A percentile compares a stretch with the other conserved stretches of the same genome.
These are phyloP conservation scores for Caranx ignobilis DNA, from an alignment of 2,113 vertebrate species.

Conservation along the genomic window DNA sequence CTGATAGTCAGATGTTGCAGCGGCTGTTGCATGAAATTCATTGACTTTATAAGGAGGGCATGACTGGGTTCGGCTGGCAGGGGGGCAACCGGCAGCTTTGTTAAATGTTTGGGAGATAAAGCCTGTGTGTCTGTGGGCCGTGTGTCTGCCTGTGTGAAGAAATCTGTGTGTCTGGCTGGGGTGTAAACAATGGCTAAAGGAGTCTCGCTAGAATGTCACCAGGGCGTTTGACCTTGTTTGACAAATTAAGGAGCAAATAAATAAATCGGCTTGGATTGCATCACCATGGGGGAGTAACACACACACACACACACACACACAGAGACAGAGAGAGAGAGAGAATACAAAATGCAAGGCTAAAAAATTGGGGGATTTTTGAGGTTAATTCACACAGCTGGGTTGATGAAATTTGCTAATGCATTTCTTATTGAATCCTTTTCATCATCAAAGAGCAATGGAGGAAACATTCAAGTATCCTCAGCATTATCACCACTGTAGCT, in stretches of 20 bases:
- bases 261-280: conserved; percentile 71
- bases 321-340: neutral
- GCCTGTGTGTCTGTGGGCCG: conserved; percentile 24
- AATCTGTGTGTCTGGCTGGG: conserved; percentile 50
- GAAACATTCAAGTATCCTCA: neutral
- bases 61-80: conserved; percentile 60
- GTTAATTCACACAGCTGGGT: neutral
- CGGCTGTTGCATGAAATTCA: conserved; percentile 76
- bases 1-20: conserved; percentile 68
- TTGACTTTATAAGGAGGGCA: conserved; percentile 73
- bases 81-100: conserved; percentile 64
- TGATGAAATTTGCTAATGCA: neutral
- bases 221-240: conserved; percentile 77
- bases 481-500: neutral
- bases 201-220: conserved; percentile 58
- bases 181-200: conserved; percentile 65
- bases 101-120: conserved; percentile 70
- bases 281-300: conserved; percentile 49
- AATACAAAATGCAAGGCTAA: conserved; percentile 10
- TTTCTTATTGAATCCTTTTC: neutral
- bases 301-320: conserved; percentile 4
- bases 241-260: conserved; percentile 76
- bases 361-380: neutral
- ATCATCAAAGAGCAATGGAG: neutral
- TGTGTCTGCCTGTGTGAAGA: conserved; percentile 38